Conservation (phyloP, 2,113 vertebrate genomes). For the Aegithalos caudatus region DNA sequence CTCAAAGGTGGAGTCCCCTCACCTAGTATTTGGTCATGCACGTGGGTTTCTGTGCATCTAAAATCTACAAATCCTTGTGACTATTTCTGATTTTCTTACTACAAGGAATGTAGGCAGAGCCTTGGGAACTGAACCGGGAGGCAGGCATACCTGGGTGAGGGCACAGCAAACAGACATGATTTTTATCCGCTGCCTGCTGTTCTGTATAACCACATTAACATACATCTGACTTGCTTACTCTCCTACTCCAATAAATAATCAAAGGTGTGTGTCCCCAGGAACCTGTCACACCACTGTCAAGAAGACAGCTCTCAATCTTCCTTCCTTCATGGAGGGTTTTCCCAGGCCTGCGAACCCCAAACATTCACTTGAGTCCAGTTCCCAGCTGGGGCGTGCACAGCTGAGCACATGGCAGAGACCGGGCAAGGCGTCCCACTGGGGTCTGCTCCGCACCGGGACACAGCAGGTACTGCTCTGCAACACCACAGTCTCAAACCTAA, state of each 20-base stretch:
- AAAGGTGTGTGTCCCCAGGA: constrained; percentile 1
- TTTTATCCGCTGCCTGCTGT: constrained; percentile 30
- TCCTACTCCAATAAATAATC: constrained; percentile 10
- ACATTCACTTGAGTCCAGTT: not conserved
- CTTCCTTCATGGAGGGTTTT: not conserved
- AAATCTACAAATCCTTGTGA: constrained; percentile 15
- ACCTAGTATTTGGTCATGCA: not conserved
- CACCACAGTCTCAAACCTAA: not conserved
- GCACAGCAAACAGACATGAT: not conserved
- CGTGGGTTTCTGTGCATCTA: not conserved
- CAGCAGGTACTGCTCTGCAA: not conserved
- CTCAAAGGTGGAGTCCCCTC: constrained; percentile 20
- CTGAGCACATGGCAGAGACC: rapidly evolving
- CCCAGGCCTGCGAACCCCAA: not conserved
- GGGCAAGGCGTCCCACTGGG: rapidly evolving
- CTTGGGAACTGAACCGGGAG: not conserved
- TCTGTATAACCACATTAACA: constrained; percentile 4
- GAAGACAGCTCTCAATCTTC: not conserved
- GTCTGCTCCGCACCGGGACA: rapidly evolving
- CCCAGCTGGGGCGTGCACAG: not conserved
- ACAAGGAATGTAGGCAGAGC: constrained; percentile 13
- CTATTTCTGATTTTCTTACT: constrained; percentile 51
- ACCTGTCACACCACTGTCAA: not conserved
- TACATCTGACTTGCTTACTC: constrained; percentile 1
- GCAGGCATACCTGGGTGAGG: not conserved